phyloP scores from a whole-genome alignment of 2,113 vertebrate species.

The Paradisaea rubra region DNA sequence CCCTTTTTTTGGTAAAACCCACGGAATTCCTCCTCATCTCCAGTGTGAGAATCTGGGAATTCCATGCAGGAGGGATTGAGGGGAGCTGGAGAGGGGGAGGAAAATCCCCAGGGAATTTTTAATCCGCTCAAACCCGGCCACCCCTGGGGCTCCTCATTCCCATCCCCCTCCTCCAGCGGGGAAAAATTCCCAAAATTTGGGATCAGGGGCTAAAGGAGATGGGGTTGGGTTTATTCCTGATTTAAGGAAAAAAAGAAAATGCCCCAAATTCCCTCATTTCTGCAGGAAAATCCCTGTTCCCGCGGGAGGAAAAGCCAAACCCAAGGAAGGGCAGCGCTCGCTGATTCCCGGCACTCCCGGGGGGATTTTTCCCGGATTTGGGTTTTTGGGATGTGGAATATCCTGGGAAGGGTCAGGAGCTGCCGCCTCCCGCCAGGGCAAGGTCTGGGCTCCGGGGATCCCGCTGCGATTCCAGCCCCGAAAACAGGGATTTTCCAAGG shows the following conservation, averaged over 20 bases:
- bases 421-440: not conserved
- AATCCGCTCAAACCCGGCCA: not conserved
- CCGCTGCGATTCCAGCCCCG: not conserved
- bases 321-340: accelerated
- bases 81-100: not conserved
- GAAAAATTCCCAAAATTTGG: not conserved
- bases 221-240: too few relatives aligned
- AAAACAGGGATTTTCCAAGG: not conserved
- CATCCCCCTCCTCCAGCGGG: too few relatives aligned
- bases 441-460: not conserved
- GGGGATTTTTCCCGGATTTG: not conserved
- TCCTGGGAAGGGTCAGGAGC: not conserved
- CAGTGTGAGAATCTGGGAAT: not conserved
- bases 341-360: not conserved
- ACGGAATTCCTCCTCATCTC: not conserved
- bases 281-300: not conserved
- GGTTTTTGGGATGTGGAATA: not conserved
- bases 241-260: too few relatives aligned
- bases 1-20: not conserved
- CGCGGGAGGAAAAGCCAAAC: too few relatives aligned
- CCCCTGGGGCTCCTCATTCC: too few relatives aligned
- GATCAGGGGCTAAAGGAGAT: too few relatives aligned
- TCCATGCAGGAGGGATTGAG: accelerated
- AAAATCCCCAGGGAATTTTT: not conserved
- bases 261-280: not conserved